Conservation (phyloP, 2,113 vertebrate species). For the Hirundichthys speculiger region DNA sequence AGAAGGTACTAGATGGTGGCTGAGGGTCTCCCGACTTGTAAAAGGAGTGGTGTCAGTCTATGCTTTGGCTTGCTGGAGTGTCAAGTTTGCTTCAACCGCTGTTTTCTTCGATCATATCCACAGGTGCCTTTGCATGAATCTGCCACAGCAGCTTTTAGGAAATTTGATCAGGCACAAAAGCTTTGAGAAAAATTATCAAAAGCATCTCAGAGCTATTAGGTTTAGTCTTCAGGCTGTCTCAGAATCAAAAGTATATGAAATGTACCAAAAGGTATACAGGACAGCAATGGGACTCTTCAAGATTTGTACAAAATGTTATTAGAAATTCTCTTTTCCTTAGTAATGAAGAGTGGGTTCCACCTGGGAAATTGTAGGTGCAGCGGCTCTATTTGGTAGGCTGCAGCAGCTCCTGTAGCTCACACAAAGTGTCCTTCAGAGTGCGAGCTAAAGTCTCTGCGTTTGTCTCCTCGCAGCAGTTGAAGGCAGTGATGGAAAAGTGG, state of each 20-base stretch:
- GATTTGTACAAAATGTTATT: slow-evolving; percentile 3
- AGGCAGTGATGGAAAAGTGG: slow-evolving; percentile 85
- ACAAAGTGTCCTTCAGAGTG: slow-evolving; percentile 76
- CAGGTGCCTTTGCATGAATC: background rate
- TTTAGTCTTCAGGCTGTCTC: slow-evolving; percentile 6
- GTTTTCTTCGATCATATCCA: no score
- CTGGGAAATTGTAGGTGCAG: background rate
- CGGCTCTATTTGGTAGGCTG: slow-evolving; percentile 69
- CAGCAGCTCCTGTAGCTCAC: slow-evolving; percentile 78
- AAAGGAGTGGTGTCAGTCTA: slow-evolving; percentile 21
- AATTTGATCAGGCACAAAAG: background rate
- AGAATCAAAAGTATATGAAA: slow-evolving; percentile 10
- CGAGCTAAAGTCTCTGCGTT: slow-evolving; percentile 79
- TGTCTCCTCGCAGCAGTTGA: slow-evolving; percentile 88
- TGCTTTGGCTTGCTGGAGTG: slow-evolving; percentile 41
- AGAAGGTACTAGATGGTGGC: background rate
- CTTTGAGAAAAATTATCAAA: slow-evolving; percentile 32
- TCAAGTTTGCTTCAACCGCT: slow-evolving; percentile 7
- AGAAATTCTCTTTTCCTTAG: background rate
- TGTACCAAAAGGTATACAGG: background rate
- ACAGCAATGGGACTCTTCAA: slow-evolving; percentile 1
- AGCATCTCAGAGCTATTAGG: slow-evolving; percentile 1
- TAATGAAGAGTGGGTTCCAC: slow-evolving; percentile 3
- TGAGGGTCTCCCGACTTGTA: background rate
- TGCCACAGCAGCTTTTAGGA: background rate